Evolutionary conservation across 2,797 vertebrate genomes (phyloP).

Genomic region (Tauraco hartlaubi): DNA sequence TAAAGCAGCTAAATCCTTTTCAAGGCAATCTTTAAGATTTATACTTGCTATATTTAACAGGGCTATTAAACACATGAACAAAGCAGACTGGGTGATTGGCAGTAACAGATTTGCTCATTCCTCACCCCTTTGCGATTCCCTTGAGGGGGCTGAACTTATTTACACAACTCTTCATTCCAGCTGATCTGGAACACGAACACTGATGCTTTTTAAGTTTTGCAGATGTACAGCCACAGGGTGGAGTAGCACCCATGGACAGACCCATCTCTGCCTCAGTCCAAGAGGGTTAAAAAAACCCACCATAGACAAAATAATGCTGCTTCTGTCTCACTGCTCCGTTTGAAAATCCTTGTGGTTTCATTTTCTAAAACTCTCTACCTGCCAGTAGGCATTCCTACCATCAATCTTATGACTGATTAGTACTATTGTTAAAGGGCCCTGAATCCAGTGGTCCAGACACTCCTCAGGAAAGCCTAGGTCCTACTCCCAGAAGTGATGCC

Average conservation of each 20-base stretch:
- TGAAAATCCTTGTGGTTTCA: neutral
- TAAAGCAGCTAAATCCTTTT: neutral
- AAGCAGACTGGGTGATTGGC: neutral
- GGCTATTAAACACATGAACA: neutral
- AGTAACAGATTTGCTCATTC: neutral
- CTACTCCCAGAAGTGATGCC: neutral
- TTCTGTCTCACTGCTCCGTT: neutral
- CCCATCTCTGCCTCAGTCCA: neutral
- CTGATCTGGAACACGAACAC: neutral
- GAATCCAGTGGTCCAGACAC: neutral
- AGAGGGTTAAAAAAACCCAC: neutral
- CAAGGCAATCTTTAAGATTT: slow-evolving; percentile 6
- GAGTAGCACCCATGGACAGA: neutral
- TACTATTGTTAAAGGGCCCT: neutral
- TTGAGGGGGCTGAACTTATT: neutral
- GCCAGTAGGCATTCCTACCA: neutral
- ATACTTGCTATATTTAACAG: neutral
- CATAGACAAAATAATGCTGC: accelerated
- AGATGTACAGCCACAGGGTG: neutral
- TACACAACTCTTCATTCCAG: neutral
- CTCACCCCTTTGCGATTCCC: neutral
- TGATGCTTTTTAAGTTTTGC: neutral
- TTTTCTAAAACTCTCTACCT: neutral
- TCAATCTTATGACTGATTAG: neutral
- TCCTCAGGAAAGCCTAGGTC: neutral